Evolutionary conservation across 2,113 vertebrate genomes (phyloP).

Genomic region (Panthera leo): DNA sequence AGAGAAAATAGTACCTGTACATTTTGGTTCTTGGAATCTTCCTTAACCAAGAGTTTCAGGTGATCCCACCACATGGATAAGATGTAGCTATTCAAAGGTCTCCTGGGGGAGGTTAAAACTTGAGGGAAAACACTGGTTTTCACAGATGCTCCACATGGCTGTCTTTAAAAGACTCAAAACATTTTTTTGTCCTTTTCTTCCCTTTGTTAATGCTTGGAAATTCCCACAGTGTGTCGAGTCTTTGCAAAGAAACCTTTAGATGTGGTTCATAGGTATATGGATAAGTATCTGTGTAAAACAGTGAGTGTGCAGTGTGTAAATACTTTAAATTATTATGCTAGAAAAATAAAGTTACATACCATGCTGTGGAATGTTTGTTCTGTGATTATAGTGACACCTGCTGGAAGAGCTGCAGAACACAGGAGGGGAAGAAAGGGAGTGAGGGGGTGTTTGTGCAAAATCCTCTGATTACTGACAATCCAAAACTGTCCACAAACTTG

Average conservation of each 20-base stretch:
- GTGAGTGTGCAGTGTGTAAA: constrained; percentile 92
- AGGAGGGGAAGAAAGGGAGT: neutral
- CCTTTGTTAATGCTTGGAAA: constrained; percentile 71
- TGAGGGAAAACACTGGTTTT: constrained; percentile 75
- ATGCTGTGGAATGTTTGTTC: constrained; percentile 88
- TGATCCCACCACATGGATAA: constrained; percentile 59
- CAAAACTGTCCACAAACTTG: neutral
- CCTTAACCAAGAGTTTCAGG: constrained; percentile 62
- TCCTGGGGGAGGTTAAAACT: constrained; percentile 79
- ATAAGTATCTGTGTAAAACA: constrained; percentile 88
- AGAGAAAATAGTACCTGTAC: constrained; percentile 76
- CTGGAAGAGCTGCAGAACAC: constrained; percentile 77
- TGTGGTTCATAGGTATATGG: constrained; percentile 87
- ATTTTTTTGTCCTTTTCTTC: neutral
- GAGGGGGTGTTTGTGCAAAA: neutral
- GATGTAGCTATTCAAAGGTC: constrained; percentile 70
- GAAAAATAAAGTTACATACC: constrained; percentile 91
- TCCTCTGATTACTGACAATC: neutral
- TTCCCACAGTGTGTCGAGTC: constrained; percentile 61
- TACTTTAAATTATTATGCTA: constrained; percentile 96
- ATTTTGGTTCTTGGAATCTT: constrained; percentile 66
- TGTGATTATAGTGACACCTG: constrained; percentile 91
- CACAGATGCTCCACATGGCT: constrained; percentile 76
- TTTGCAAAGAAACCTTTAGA: constrained; percentile 80
- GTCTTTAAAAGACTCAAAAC: constrained; percentile 74